Evolutionary conservation across 2,888 invertebrate genomes (phyloP).

Genomic region (Andrena bucephala): DNA sequence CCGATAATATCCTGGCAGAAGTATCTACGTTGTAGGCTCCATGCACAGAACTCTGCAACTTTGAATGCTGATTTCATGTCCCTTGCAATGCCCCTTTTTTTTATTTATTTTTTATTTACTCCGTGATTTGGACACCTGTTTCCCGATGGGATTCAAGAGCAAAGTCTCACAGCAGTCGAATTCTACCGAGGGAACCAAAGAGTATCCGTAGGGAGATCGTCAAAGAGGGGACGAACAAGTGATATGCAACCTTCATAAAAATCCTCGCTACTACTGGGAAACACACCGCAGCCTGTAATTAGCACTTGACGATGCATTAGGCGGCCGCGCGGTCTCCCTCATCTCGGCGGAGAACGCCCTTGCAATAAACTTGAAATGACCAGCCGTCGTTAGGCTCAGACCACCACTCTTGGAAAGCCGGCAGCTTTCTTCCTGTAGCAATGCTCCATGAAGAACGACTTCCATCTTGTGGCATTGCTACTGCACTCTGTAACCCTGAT

Average conservation of each 20-base stretch:
- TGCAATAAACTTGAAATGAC: conserved; percentile 82
- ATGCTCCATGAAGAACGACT: conserved; percentile 3
- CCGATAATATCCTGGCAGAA: conserved; percentile 5
- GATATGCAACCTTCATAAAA: conserved; percentile 78
- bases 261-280: conserved; percentile 79
- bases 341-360: conserved; percentile 75
- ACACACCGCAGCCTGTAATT: conserved; percentile 80
- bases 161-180: conserved; percentile 3
- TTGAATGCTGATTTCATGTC: not conserved
- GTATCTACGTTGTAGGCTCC: not conserved
- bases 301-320: conserved; percentile 83
- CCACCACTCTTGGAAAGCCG: conserved; percentile 56
- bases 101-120: no score
- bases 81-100: no score
- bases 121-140: no score
- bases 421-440: conserved; percentile 20
- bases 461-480: not conserved
- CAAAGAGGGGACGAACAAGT: conserved; percentile 40
- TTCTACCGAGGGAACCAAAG: conserved; percentile 25
- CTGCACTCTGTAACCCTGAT: not conserved
- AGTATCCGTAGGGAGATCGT: not conserved
- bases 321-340: conserved; percentile 71
- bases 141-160: not conserved
- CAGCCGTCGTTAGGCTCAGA: conserved; percentile 66
- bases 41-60: not conserved